Percentiles rank a stretch among this genome's conserved stretches.
Evolutionary conservation across 2,797 vertebrate genomes (phyloP).

Genomic region (Gambusia yucatana): DNA sequence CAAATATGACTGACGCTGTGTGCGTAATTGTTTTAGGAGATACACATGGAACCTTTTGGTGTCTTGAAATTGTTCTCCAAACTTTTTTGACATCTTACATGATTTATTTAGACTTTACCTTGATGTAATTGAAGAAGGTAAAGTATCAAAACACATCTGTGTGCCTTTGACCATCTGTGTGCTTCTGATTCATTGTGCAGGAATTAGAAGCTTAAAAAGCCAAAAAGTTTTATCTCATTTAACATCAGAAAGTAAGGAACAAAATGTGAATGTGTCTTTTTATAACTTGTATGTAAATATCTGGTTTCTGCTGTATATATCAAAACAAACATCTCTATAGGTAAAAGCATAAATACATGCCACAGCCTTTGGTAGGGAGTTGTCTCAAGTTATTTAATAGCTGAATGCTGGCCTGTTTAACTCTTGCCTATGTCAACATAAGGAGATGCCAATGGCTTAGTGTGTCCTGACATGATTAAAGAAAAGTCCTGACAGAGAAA

Average conservation of each 20-base stretch:
- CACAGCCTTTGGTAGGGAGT: constrained; percentile 31
- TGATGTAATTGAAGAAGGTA: background rate
- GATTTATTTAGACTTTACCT: background rate
- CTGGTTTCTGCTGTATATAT: constrained; percentile 1
- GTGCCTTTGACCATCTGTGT: background rate
- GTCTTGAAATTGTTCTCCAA: background rate
- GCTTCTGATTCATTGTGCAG: background rate
- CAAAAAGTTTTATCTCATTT: background rate
- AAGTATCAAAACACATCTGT: background rate
- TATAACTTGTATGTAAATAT: background rate
- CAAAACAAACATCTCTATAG: constrained; percentile 38
- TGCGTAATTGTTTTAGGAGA: background rate
- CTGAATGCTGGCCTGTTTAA: constrained; percentile 40
- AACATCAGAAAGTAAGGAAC: background rate
- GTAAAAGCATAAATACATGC: constrained; percentile 42
- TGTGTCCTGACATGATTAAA: constrained; percentile 64
- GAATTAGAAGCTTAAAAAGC: background rate
- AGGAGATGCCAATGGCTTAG: constrained; percentile 49
- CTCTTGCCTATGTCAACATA: constrained; percentile 28
- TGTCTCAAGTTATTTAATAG: constrained; percentile 60
- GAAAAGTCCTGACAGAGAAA: constrained; percentile 63
- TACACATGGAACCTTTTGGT: background rate
- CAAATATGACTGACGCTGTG: background rate
- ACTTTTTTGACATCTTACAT: background rate
- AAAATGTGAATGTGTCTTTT: background rate